Evolutionary conservation across 2,797 vertebrate genomes (phyloP), one percentile per base, ranked within the genome.

Genomic region (Muraenolepis orangiensis): DNA sequence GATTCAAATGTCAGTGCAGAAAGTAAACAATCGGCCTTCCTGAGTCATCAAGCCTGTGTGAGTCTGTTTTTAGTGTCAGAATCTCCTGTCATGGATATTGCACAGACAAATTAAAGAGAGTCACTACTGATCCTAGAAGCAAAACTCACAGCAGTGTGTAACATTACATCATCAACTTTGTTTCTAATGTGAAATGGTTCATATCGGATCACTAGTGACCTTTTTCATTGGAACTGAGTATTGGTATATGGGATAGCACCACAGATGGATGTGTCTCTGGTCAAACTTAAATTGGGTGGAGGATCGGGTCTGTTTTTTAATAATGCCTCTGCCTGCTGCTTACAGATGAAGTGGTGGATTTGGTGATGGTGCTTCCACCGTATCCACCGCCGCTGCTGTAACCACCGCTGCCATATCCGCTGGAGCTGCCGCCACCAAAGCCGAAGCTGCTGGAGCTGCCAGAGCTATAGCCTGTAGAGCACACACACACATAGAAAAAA

Each of bases 1-100:
- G 51, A 76, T 81, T 36, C 83, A 40, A 67, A 87, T 78, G 80
- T 89, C 83, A 89, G 85, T 84, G 85, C 81, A 84, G 81, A 87
- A 79, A 84, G 66, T 82, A 74, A 81, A 72, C 3, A 72, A 71
- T 57, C 51, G 72, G 74, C 69, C 66, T 79, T 74, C 26, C 76
- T 82, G 75, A 80, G 77, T 86, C 81, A 88, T 74, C 40, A 80
- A 72, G 74, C 68, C 32, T 40, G n/a, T 34, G 18, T 72, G 38
- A 13, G 32, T 74, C 87, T 85, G 74, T 61, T 78, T 68, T 76
- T 74, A 72, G 73, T 72, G 79, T 88, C 79, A 88, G 80, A 89
- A 83, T 78, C 74, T 80, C 46, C 32, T 68, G 20, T 76, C 74
- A 70, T 72, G 70, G 61, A 80, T 76, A 73, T 26, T 67, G 32